phyloP scores from a whole-genome alignment of 2,797 vertebrate genomes.

The Sebastes kiyomatsui region DNA sequence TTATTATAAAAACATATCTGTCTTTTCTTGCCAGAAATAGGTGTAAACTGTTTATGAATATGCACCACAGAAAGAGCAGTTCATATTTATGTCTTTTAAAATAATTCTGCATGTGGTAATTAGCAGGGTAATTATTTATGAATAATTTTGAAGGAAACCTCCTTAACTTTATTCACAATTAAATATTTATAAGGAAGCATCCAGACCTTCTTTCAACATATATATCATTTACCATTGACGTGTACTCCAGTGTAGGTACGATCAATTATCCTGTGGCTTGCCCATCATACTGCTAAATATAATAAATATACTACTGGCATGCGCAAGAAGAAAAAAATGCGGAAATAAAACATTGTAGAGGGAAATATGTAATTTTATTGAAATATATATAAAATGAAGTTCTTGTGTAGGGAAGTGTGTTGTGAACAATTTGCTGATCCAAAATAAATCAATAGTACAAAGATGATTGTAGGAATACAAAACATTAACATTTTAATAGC shows the following conservation, averaged over 20 bases:
- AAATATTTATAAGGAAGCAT: neutral
- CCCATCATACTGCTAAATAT: neutral
- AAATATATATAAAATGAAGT: constrained; percentile 34
- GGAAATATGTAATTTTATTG: constrained; percentile 44
- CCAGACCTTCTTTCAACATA: neutral
- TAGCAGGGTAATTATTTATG: neutral
- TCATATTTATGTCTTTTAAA: neutral
- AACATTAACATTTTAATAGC: constrained; percentile 28
- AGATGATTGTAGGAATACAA: constrained; percentile 35
- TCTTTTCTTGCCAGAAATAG: neutral
- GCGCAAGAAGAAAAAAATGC: neutral
- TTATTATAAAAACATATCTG: neutral
- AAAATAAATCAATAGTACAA: constrained; percentile 34
- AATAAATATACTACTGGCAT: neutral
- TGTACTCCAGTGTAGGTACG: neutral
- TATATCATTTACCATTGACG: neutral
- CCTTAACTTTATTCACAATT: neutral
- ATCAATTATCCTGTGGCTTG: neutral
- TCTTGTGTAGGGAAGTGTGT: constrained; percentile 23
- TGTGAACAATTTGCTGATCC: constrained; percentile 13
- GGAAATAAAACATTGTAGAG: neutral
- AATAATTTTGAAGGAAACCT: no score
- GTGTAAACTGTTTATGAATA: neutral
- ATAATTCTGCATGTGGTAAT: neutral
- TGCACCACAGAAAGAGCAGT: neutral